Evolutionary conservation across 2,113 vertebrate genomes (phyloP).

Genomic region (Myiozetetes cayanensis): DNA sequence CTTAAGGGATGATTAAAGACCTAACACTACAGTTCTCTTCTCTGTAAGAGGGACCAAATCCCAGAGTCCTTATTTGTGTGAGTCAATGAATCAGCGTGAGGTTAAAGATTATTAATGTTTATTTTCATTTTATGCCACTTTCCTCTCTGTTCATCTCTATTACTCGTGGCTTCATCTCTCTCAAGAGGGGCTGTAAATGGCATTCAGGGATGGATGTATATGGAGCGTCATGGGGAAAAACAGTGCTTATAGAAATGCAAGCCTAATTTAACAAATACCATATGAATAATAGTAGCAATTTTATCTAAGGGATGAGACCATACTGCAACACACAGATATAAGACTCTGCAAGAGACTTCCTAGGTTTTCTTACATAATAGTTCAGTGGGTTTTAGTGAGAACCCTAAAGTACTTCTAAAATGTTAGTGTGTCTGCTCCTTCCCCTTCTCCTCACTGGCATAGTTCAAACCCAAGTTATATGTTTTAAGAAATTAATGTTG

Average conservation of each 20-base stretch:
- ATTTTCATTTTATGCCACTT: not conserved
- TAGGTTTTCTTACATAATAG: not conserved
- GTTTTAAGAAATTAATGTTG: not conserved
- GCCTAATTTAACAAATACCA: not conserved
- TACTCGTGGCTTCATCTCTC: not conserved
- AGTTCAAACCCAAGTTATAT: not conserved
- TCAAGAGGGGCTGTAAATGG: not conserved
- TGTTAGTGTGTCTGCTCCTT: not conserved
- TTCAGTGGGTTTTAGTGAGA: not conserved
- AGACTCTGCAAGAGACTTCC: not conserved
- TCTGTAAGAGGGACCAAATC: not conserved
- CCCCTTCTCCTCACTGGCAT: not conserved
- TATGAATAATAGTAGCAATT: not conserved
- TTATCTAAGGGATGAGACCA: not conserved
- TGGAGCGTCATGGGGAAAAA: not conserved
- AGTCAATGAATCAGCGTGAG: not conserved
- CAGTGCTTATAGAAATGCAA: not conserved
- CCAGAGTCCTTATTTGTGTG: not conserved
- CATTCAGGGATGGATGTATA: not conserved
- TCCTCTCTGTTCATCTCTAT: not conserved
- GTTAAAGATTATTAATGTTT: slow-evolving; percentile 26
- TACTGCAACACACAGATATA: not conserved
- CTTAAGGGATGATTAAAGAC: slow-evolving; percentile 5
- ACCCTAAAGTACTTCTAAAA: not conserved
- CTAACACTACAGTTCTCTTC: not conserved